Evolutionary conservation across 2,113 vertebrate species (phyloP), one percentile per base, ranked within the genome.

Genomic region (Microcebus ravelobensis): DNA sequence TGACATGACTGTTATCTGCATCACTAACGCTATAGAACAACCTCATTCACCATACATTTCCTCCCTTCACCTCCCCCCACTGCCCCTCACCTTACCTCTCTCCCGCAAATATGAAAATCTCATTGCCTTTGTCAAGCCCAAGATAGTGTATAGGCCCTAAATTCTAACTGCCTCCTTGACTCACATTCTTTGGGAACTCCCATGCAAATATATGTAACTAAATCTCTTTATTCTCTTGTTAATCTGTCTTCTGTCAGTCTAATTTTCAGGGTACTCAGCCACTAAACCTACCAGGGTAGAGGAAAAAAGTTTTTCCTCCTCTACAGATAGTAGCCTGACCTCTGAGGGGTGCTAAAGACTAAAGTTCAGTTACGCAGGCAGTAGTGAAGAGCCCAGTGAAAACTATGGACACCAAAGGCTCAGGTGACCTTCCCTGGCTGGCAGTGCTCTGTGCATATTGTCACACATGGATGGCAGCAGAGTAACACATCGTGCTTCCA

Each of bases 381-480:
- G 55, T 20, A 6, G 48, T 23, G 23, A 52, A 36, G 34, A 71
- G n/a, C 50, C 63, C 39, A 70, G 0, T 55, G 73, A 82, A 65
- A 59, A 3, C 4, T 20, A 31, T 36, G 29, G 11, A 48, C 34
- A 91, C 14, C 27, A 67, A 57, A 70, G 27, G 14, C 59, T 59
- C 6, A 0, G 45, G 12, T 63, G 8, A 18, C 6, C 20, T 48
- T 81, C 21, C 34, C 5, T 48, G 23, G 18, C 4, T 86, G 67
- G 21, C 59, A 65, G 1, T 52, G 52, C 45, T 31, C 42, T 13
- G 5, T 20, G 18, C n/a, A 36, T 57, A 39, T 21, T 74, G 48
- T 92, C 52, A 82, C 36, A 48, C 6, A 8, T 57, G 50, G 20
- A 87, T 65, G 76, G 23, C 57, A 48, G 10, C 23, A n/a, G 39